These are phyloP conservation scores for Phyto melanocephala DNA, from an alignment of 2,888 invertebrate species.

Conservation along the genomic window DNA sequence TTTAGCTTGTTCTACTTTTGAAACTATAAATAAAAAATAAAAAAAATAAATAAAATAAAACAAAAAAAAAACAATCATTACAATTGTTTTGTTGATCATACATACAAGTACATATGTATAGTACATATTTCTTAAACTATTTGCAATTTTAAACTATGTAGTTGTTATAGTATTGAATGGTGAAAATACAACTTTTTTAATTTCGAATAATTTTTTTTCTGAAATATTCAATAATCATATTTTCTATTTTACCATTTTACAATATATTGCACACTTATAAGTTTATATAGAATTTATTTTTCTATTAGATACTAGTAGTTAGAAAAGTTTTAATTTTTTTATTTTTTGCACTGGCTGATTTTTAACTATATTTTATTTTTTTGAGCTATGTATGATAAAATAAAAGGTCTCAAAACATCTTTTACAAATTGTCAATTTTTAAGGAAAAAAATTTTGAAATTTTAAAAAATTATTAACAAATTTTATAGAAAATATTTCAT, in stretches of 20 bases:
- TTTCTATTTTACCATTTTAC: neutral
- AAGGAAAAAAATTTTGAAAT: neutral
- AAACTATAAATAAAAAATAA: constrained; percentile 17
- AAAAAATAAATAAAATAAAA: neutral
- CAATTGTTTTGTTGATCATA: too few species aligned
- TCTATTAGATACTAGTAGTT: neutral
- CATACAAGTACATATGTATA: too few species aligned
- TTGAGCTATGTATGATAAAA: too few species aligned
- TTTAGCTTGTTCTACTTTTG: constrained; percentile 31
- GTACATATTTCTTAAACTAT: neutral
- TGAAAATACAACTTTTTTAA: neutral
- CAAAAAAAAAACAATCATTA: neutral
- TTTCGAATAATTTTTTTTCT: neutral
- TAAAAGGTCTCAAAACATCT: constrained; percentile 17
- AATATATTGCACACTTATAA: neutral
- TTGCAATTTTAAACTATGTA: neutral
- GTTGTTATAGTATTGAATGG: too few species aligned
- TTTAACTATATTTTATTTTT: neutral
- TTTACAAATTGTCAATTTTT: neutral
- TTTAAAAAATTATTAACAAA: neutral
- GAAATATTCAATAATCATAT: too few species aligned
- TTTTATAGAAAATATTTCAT: constrained; percentile 1
- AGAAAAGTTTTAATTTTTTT: neutral
- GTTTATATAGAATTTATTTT: neutral
- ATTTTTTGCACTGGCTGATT: constrained; percentile 8